Percentiles rank a stretch among this genome's conserved stretches.
Evolutionary conservation across 2,888 invertebrate genomes (phyloP).

Genomic region (Hylaea fasciaria): DNA sequence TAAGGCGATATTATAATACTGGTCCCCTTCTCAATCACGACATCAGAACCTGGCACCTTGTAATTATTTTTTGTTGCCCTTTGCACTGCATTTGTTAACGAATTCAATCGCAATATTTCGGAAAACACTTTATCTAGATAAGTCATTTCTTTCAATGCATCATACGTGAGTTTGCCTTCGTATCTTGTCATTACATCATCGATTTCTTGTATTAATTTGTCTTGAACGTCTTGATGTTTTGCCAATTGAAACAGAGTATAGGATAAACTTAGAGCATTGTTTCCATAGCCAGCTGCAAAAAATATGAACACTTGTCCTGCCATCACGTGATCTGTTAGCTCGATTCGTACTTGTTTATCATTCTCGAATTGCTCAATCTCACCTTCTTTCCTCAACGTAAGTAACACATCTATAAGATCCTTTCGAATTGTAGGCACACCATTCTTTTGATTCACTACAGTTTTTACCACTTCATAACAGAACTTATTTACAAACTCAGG

Average conservation of each 20-base stretch:
- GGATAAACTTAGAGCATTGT: conserved; percentile 64
- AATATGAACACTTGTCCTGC: conserved; percentile 71
- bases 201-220: conserved; percentile 59
- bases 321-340: conserved; percentile 58
- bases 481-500: conserved; percentile 41
- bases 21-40: conserved; percentile 61
- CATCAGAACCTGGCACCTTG: conserved; percentile 61
- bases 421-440: conserved; percentile 27
- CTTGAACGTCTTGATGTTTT: conserved; percentile 62
- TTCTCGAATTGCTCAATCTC: conserved; percentile 24
- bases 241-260: conserved; percentile 68
- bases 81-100: conserved; percentile 66
- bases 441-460: conserved; percentile 33
- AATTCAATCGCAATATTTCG: conserved; percentile 63
- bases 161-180: conserved; percentile 63
- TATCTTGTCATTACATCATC: conserved; percentile 55
- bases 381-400: conserved; percentile 39
- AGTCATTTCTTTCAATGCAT: conserved; percentile 64
- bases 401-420: conserved; percentile 48
- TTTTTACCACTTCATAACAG: conserved; percentile 45
- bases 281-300: conserved; percentile 74
- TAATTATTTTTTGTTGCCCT: conserved; percentile 60
- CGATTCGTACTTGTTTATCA: conserved; percentile 37
- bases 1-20: conserved; percentile 63
- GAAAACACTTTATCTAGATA: conserved; percentile 69